Base-by-base conservation (phyloP, 2,113 vertebrate species). In the Semnornis frantzii region DNA sequence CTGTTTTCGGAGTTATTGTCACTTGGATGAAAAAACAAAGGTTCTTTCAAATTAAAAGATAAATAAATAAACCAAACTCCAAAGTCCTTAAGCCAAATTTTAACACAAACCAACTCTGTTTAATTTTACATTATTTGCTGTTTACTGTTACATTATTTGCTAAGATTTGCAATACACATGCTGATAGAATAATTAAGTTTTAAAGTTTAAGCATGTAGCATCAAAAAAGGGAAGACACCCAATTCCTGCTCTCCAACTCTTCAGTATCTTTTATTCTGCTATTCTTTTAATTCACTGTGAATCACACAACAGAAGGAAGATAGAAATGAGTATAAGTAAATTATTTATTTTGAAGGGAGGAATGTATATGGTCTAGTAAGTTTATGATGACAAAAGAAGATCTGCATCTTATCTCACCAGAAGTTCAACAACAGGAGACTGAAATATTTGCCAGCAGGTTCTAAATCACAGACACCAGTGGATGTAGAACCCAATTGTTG, bases 321-420 rank as follows among this genome's bases (percentile, higher is more conserved):
- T 57, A 84, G 19, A 90, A 85, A 69, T 46, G 8, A 66, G 8
- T 66, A n/a, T 42, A 95, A 90, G 50, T 42, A 96, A 97, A 79
- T 65, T 70, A 87, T 93, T 96, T 89, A 54, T 96, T 96, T 96
- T 87, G 78, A 59, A 87, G n/a, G 31, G 18, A 80, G 14, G 28
- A 92, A 91, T 75, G 34, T 92, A 87, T 65, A 94, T 69, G 59
- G 82, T 64, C 59, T 85, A 92, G 64, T 74, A 65, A 79, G 76
- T 90, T 94, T 94, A 94, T 70, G 73, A 95, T 78, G 91, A 95
- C 87, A 91, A 89, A 96, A 91, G 90, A 94, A 95, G 90, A 90
- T 82, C 94, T 96, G 90, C 30, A 94, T 91, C 68, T 92, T 97
- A 95, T 95, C 92, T 91, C 75, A 59, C n/a, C 28, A 50, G 9